These are phyloP conservation scores for Dynastes tityus DNA, from an alignment of 2,888 invertebrate species.

Conservation along the genomic window DNA sequence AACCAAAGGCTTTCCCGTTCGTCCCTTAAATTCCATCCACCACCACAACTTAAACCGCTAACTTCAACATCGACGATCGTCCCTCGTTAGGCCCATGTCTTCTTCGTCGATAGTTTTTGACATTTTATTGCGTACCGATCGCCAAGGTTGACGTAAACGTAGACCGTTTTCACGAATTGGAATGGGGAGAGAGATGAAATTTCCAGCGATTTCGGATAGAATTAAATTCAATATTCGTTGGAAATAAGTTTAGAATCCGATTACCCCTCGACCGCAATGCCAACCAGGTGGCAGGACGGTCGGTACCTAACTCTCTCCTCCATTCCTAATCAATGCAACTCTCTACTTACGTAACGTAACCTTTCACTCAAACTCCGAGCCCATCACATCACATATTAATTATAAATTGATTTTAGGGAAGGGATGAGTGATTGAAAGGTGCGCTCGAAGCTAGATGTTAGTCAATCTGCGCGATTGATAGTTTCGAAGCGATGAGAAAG, in stretches of 20 bases:
- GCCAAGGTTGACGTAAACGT: not conserved
- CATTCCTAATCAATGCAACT: slow-evolving; percentile 13
- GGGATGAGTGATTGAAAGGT: not conserved
- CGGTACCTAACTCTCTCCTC: no score
- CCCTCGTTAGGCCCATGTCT: not conserved
- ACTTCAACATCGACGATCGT: not conserved
- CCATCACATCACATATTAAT: slow-evolving; percentile 4
- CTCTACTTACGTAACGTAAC: not conserved
- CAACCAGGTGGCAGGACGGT: no score
- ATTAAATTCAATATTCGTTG: slow-evolving; percentile 24
- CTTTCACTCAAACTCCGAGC: not conserved
- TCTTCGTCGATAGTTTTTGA: slow-evolving; percentile 3
- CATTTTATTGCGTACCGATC: not conserved
- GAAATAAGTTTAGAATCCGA: slow-evolving; percentile 30
- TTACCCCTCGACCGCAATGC: slow-evolving; percentile 22
- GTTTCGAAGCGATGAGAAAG: not conserved
- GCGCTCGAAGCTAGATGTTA: not conserved
- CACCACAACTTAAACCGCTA: not conserved
- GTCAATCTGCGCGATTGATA: not conserved
- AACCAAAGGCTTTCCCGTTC: not conserved
- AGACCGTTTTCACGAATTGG: not conserved
- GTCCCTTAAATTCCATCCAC: not conserved
- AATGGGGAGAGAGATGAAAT: not conserved
- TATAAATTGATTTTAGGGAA: slow-evolving; percentile 16
- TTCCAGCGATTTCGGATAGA: slow-evolving; percentile 12